These are phyloP conservation scores for Gymnorhina tibicen DNA, from an alignment of 2,113 vertebrate genomes.

Conservation along the genomic window DNA sequence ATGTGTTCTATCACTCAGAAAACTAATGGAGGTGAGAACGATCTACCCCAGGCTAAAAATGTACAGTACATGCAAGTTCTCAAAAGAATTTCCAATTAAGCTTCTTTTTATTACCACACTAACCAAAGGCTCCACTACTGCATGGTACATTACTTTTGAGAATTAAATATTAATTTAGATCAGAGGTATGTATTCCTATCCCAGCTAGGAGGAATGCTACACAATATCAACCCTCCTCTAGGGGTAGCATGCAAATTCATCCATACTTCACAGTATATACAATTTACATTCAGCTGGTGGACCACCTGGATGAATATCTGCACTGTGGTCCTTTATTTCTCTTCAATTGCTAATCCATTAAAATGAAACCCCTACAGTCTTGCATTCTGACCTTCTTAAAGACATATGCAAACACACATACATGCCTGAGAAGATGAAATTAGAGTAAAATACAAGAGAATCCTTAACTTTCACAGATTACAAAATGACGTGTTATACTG, in stretches of 20 bases:
- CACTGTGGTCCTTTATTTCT: background rate
- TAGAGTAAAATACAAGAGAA: background rate
- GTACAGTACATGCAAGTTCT: background rate
- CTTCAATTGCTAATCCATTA: background rate
- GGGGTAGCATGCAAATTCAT: background rate
- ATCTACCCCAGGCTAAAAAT: constrained; percentile 23
- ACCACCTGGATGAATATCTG: background rate
- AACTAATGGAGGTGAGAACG: constrained; percentile 18
- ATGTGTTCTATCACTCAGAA: background rate
- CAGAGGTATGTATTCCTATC: background rate
- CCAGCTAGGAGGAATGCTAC: background rate
- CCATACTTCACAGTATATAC: background rate
- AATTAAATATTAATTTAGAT: constrained; percentile 3
- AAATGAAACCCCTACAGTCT: background rate
- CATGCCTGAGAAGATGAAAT: background rate
- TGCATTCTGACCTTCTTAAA: background rate
- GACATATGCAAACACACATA: background rate
- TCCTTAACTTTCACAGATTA: background rate
- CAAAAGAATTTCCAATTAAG: constrained; percentile 42
- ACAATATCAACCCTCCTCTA: background rate
- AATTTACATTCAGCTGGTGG: background rate
- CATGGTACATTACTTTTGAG: constrained; percentile 35
- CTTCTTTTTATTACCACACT: constrained; percentile 23
- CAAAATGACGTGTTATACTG: background rate
- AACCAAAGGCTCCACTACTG: background rate